Evolutionary conservation across 2,888 invertebrate species (phyloP), one percentile per base, ranked within the genome.

Genomic region (Geophilus truncorum): DNA sequence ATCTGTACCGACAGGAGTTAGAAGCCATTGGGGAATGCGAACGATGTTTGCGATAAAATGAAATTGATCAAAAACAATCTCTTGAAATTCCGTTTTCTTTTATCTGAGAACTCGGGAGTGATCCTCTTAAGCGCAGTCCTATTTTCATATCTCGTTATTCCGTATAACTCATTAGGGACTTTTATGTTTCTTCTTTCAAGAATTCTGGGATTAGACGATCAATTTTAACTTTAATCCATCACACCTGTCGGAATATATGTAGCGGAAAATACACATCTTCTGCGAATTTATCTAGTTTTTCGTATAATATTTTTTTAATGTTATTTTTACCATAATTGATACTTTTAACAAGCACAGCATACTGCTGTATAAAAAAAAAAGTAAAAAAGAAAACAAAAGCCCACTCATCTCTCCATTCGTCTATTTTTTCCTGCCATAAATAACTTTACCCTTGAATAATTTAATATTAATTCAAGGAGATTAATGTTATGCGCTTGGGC

Each of bases 401-500:
- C 51, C n/a, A 25, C 12, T 70, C 28, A 25, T 23, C 28, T 28
- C 25, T 23, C 4, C n/a, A 15, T 28, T 0, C 28, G 25, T 70
- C 0, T 70, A 7, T 70, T 70, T 15, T 70, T 25, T 28, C n/a
- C 25, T 15, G 28, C 70, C 70, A 70, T 70, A 70, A 70, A 70
- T 70, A 70, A 70, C 70, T 70, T 70, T 15, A 70, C 70, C 28
- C 23, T 70, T 70, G 70, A 70, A 70, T 70, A 70, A 70, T 70
- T 70, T 70, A 70, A 70, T 70, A 70, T 70, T 70, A 70, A 70
- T 70, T 70, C n/a, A 70, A 70, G 70, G 70, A 70, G 70, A 70
- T 70, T 70, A 70, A 70, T 70, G 70, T 9, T 70, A 1, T 70
- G 70, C 70, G 5, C 70, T 70, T 70, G 70, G 70, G 70, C 70